Evolutionary conservation across 2,113 vertebrate genomes (phyloP).

Genomic region (Pandion haliaetus): DNA sequence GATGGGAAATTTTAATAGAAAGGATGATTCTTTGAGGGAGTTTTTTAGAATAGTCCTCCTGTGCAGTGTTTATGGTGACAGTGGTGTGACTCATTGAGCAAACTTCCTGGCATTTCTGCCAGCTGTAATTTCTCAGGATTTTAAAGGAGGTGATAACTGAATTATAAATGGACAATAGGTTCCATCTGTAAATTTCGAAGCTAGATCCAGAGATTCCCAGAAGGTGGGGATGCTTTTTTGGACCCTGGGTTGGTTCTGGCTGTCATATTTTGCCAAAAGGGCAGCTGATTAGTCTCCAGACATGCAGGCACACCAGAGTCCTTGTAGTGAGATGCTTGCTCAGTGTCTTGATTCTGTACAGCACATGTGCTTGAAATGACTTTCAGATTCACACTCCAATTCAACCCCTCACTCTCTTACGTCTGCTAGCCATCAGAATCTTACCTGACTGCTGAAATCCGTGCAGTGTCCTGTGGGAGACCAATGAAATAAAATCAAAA

Average conservation of each 20-base stretch:
- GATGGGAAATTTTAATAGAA: neutral
- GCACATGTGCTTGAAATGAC: neutral
- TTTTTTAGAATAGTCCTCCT: neutral
- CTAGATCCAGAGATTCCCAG: neutral
- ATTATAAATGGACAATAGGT: neutral
- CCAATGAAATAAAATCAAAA: neutral
- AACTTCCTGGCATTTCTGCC: constrained; percentile 16
- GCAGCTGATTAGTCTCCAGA: neutral
- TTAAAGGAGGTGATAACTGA: constrained; percentile 15
- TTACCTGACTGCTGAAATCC: neutral
- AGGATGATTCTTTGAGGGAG: neutral
- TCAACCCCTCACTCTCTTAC: neutral
- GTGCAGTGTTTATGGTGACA: neutral
- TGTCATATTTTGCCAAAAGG: neutral
- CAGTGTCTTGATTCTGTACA: neutral
- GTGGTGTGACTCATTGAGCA: constrained; percentile 20
- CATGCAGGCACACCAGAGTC: neutral
- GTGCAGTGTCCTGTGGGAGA: neutral
- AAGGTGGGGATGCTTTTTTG: neutral
- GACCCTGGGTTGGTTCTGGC: neutral
- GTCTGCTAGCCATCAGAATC: neutral
- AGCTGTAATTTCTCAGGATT: constrained; percentile 26
- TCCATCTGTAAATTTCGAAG: neutral
- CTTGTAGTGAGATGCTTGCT: neutral
- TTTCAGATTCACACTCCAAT: neutral